Percentiles rank a stretch among this genome's conserved stretches.
phyloP scores from a whole-genome alignment of 2,888 invertebrate genomes.

The Cataglyphis altisquamis region DNA sequence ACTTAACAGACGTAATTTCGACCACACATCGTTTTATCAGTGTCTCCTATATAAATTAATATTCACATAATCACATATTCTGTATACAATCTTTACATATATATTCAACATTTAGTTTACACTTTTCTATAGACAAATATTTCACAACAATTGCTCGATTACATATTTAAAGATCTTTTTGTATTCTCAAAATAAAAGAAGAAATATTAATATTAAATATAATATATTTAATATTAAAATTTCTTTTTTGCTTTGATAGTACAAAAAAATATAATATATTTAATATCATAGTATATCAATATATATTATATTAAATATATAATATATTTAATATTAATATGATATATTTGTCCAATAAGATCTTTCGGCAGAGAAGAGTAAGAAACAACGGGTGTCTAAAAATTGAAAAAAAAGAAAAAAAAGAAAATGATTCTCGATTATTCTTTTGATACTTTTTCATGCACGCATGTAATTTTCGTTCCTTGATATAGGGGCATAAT shows the following conservation, averaged over 20 bases:
- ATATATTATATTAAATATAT: no score
- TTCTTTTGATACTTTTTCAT: background rate
- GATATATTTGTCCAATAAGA: background rate
- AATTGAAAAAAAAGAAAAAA: background rate
- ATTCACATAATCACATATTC: background rate
- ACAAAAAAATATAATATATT: no score
- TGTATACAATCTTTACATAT: background rate
- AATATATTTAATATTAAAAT: background rate
- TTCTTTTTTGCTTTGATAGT: no score
- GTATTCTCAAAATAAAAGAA: background rate
- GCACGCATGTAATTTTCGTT: background rate
- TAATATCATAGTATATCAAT: no score
- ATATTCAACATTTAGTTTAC: background rate
- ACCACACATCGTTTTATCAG: background rate
- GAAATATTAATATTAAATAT: background rate
- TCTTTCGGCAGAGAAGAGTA: background rate
- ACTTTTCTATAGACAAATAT: background rate
- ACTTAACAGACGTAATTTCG: background rate
- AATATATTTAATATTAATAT: no score
- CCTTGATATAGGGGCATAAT: no score
- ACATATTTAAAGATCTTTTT: background rate
- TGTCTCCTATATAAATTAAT: background rate
- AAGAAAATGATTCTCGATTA: background rate
- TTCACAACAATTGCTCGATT: background rate
- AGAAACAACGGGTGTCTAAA: background rate